Evolutionary conservation across 2,888 invertebrate species (phyloP).

Genomic region (Ophonus ardosiacus): DNA sequence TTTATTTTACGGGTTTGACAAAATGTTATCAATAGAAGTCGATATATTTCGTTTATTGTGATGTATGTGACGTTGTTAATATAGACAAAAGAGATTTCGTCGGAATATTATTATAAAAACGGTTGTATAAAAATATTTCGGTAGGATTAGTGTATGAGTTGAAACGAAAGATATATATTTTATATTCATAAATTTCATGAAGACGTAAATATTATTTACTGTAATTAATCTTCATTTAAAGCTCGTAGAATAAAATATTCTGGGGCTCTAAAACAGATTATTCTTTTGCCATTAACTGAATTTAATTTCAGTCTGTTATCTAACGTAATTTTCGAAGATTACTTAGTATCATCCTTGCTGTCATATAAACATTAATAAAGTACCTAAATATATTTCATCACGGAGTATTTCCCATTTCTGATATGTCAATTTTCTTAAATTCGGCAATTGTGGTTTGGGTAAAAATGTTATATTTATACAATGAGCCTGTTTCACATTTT

Average conservation of each 20-base stretch:
- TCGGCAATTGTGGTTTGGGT: too few relatives aligned
- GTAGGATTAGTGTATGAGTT: neutral
- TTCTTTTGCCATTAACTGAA: neutral
- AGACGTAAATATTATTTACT: neutral
- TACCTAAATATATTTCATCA: too few relatives aligned
- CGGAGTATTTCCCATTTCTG: too few relatives aligned
- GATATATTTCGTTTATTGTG: slow-evolving; percentile 38
- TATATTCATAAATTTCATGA: neutral
- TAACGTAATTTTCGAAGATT: too few relatives aligned
- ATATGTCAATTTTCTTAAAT: too few relatives aligned
- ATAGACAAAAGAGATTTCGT: slow-evolving; percentile 9
- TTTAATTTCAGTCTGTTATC: neutral
- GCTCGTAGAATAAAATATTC: neutral
- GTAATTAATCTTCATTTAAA: slow-evolving; percentile 18
- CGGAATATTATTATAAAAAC: neutral
- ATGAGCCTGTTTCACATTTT: too few relatives aligned
- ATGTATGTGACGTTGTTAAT: slow-evolving; percentile 26
- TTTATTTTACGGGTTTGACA: slow-evolving; percentile 33
- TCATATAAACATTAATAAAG: too few relatives aligned
- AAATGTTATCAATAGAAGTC: slow-evolving; percentile 31
- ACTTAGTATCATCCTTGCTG: too few relatives aligned
- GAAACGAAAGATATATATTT: neutral
- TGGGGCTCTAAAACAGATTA: neutral
- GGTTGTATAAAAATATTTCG: neutral
- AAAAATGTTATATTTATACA: too few relatives aligned